Percentiles rank a stretch among this genome's conserved stretches.
phyloP scores from a whole-genome alignment of 2,113 vertebrate genomes.

The Emydocephalus ijimae region DNA sequence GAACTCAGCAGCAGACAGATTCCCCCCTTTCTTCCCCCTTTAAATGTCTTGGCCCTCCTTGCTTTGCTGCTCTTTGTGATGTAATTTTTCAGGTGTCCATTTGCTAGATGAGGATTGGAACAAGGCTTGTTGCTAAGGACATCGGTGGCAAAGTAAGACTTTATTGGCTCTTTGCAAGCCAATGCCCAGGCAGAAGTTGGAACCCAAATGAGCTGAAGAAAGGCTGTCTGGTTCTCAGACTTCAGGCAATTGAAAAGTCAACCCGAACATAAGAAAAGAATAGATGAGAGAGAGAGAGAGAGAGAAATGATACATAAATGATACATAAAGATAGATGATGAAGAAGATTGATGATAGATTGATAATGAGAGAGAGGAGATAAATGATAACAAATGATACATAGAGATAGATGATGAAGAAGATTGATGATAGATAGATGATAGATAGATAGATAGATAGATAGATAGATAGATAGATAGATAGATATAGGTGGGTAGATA shows the following conservation, averaged over 20 bases:
- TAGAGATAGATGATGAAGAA: no score
- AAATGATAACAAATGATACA: no score
- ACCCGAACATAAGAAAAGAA: constrained; percentile 60
- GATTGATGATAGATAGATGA: no score
- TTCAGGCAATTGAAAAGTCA: constrained; percentile 84
- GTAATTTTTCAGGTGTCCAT: constrained; percentile 86
- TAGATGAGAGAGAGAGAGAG: no score
- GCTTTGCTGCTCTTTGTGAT: constrained; percentile 81
- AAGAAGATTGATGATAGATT: background rate
- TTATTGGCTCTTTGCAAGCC: constrained; percentile 80
- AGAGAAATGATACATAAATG: no score
- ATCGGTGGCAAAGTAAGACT: constrained; percentile 70
- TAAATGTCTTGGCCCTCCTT: constrained; percentile 65
- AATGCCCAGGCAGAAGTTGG: constrained; percentile 66
- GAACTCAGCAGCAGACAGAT: constrained; percentile 74
- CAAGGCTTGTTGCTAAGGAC: constrained; percentile 92
- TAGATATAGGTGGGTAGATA: no score
- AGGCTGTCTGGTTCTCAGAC: constrained; percentile 69
- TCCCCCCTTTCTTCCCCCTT: no score
- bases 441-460: no score
- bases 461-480: no score
- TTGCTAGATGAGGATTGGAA: constrained; percentile 74
- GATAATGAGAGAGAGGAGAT: no score
- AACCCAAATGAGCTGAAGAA: constrained; percentile 59
- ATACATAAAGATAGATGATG: no score